Evolutionary conservation across 92 coral and sea anemone species (phyloP), one percentile per base, ranked within the genome.

Genomic region (Desmophyllum pertusum): DNA sequence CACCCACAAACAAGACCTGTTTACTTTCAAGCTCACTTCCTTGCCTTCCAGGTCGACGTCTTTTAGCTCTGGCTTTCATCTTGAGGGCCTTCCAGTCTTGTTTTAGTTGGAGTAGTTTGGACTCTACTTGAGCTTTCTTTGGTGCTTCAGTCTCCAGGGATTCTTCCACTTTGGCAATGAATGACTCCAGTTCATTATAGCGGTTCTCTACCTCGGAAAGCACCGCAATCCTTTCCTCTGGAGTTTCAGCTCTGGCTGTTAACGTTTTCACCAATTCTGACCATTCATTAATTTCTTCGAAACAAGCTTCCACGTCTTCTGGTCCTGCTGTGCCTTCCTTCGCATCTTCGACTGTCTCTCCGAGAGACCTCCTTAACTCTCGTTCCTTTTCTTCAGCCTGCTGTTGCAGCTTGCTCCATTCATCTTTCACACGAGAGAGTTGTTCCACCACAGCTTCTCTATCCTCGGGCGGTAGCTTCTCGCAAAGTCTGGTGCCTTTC

Each of bases 351-450:
- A 75, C 84, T 10, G 25, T 48, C 61, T 87, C 89, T 35, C 98
- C 97, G 63, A 92, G 88, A 67, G 59, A 85, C 30, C 83, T 88
- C 48, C 80, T 88, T 48, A 97, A 70, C 39, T 97, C 98, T 36
- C 67, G 84, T 73, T 83, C 91, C 81, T 93, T 94, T 35, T 91
- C 98, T 42, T 79, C 80, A 19, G 98, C 95, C 72, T 97, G 97
- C 37, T 88, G 89, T 64, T 88, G 91, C 73, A 97, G 85, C 65
- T 84, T 93, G 50, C 61, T 81, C 99, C 98, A 97, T 50, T 97
- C 99, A 45, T 84, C 93, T 50, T 83, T 89, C 31, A 97, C 88
- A 40, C 99, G 96, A 62, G 88, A 82, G 10, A 97, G 85, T 80
- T 97, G 99, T 53, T 94, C 97, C 53, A 80, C 68, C 40, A 97